Base-by-base conservation (phyloP, 1,140 invertebrate genomes). In the Pristionchus pacificus region DNA sequence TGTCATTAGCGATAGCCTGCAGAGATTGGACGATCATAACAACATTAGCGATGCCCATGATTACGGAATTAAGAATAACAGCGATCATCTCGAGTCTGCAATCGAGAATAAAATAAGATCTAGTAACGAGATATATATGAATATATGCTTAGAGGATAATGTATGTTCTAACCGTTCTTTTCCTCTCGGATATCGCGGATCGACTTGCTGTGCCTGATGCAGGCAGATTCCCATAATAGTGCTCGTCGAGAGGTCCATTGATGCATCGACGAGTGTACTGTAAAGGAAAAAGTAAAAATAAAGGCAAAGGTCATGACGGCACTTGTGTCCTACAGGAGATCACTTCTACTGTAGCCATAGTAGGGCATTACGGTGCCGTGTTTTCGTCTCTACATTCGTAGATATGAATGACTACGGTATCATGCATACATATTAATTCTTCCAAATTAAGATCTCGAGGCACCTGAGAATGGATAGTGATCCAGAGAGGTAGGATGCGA, bases 1-100 rank as follows among this genome's bases (percentile, higher is more conserved):
- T 74, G n/a, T 72, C 66, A 31, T 65, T 73, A 1, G 74, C 29
- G 30, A 74, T 74, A 2, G 73, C 74, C 28, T 74, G 58, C 24
- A 74, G 57, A 2, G 76, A 76, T 59, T 77, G 74, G 33, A 77
- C 72, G 55, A 77, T 77, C 69, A 77, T 66, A 30, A 63, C 64
- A 25, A 77, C 62, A 64, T 77, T 77, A 3, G 76, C 76, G 19
- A 77, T 55, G 19, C 76, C 76, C 76, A 77, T 77, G 27, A 77
- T 77, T 3, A 77, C 65, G 19, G 74, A 77, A 57, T 61, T 62
- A 24, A 77, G 49, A 31, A 77, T 76, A 14, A 77, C 69, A 55
- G 67, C 74, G 24, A 77, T 62, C 1, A 74, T 64, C 32, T 77
- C 76, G 1, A 77, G 65, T 24, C 75, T 61, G 60, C 19, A 49